phyloP scores from a whole-genome alignment of 1,140 invertebrate genomes.

The Papilio xuthus region DNA sequence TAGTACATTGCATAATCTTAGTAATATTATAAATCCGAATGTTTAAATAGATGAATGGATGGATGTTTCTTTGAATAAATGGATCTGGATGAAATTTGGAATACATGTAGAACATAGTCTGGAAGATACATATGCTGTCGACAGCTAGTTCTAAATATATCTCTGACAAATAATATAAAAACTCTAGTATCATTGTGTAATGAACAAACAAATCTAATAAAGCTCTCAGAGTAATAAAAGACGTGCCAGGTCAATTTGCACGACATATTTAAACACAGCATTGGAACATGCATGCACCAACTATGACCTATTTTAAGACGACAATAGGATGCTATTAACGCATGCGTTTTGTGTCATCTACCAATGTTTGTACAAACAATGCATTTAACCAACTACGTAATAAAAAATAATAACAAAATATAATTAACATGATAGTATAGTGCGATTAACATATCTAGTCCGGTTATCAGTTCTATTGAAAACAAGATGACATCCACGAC shows the following conservation, averaged over 20 bases:
- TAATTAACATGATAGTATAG: no score
- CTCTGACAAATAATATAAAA: background rate
- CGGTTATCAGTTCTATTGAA: no score
- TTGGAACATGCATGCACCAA: constrained; percentile 43
- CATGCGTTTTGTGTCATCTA: constrained; percentile 45
- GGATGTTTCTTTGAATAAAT: no score
- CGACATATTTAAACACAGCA: constrained; percentile 40
- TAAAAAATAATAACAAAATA: background rate
- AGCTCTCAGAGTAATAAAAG: constrained; percentile 40
- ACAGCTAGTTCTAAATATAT: no score
- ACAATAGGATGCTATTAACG: constrained; percentile 53
- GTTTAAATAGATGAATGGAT: no score
- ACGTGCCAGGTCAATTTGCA: constrained; percentile 49
- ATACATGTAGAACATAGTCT: no score
- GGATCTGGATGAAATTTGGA: no score
- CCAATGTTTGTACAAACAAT: constrained; percentile 44
- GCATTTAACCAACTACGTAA: constrained; percentile 11
- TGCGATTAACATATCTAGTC: no score
- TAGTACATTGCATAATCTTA: no score
- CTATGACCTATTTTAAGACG: constrained; percentile 53
- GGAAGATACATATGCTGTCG: no score
- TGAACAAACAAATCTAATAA: background rate
- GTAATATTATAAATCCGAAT: no score
- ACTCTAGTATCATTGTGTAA: background rate
- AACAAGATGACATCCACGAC: no score